Base-by-base conservation (phyloP, 2,888 invertebrate genomes). In the Athalia rosae region DNA sequence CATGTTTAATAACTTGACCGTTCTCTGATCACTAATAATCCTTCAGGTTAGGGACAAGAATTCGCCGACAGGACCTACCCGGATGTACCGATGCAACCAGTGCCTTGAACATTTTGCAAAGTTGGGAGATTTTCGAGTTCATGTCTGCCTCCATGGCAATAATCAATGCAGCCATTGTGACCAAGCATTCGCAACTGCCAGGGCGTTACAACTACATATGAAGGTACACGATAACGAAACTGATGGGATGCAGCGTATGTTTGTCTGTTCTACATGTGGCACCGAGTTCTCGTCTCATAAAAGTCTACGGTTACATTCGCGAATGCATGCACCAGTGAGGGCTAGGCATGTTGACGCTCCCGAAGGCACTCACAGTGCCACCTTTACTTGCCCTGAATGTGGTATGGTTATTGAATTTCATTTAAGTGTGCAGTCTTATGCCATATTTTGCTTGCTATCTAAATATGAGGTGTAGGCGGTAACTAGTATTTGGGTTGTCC, bases 301-400 rank as follows among this genome's bases (percentile, higher is more conserved):
- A 84, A 91, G 91, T 81, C 87, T 94, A 76, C 91, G 94, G 82
- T 89, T 95, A 66, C 95, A 95, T 85, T 93, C 92, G 83, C 92
- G 95, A 80, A 95, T 95, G 93, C 95, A 95, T 82, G 93, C 93
- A 53, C 94, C 95, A 4, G 91, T 93, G 4, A 92, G 93, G 87
- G 91, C 89, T 82, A 92, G 90, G 83, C 90, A 90, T 74, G 89
- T 91, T 0, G 91, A 92, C 5, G 90, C 89, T 45, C 90, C 90
- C 0, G 89, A 89, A 76, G 90, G 89, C 53, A 87, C 87, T 0
- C 82, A 83, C 43, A 85, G 83, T 61, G 85, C 85, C 9, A 87
- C 86, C 7, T 90, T 89, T 41, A 88, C 86, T 0, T 90, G 90
- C 64, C 81, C 79, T 9, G 90, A 90, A 77, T 90, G 90, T 77